Conservation (phyloP, 2,888 invertebrate genomes). For the Drosophila paramelanica region DNA sequence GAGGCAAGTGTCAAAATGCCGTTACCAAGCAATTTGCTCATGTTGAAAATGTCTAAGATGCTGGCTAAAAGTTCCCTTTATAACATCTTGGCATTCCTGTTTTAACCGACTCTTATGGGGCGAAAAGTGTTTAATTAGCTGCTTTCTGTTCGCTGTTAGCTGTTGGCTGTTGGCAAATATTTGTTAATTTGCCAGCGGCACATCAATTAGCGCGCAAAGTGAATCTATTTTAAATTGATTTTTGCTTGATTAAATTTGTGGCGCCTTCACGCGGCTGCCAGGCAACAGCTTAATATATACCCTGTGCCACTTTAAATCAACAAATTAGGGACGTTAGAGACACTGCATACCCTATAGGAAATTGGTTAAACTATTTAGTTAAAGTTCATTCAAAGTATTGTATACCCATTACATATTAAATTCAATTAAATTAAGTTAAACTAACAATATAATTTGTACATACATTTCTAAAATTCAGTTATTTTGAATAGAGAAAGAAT, state of each 20-base stretch:
- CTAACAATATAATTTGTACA: too few species aligned
- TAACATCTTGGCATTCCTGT: constrained; percentile 6
- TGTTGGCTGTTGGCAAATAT: constrained; percentile 69
- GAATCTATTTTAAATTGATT: constrained; percentile 80
- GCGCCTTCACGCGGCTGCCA: constrained; percentile 18
- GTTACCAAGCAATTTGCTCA: constrained; percentile 71
- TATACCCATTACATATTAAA: too few species aligned
- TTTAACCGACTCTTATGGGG: constrained; percentile 39
- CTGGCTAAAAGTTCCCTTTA: not conserved
- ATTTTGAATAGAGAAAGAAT: too few species aligned
- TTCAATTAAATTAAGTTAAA: too few species aligned
- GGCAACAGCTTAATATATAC: constrained; percentile 4
- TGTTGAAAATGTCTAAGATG: constrained; percentile 44
- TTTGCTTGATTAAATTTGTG: constrained; percentile 77
- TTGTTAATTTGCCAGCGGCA: constrained; percentile 65
- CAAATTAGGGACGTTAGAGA: not conserved
- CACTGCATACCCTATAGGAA: too few species aligned
- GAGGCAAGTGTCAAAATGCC: constrained; percentile 72
- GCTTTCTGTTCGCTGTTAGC: constrained; percentile 28
- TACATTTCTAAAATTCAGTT: too few species aligned
- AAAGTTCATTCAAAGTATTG: too few species aligned
- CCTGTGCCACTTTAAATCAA: not conserved
- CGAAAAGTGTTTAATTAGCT: constrained; percentile 64
- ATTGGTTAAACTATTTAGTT: too few species aligned
- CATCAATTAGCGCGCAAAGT: constrained; percentile 72